Conservation (phyloP, 2,888 invertebrate species). For the Cantharis nigra region DNA sequence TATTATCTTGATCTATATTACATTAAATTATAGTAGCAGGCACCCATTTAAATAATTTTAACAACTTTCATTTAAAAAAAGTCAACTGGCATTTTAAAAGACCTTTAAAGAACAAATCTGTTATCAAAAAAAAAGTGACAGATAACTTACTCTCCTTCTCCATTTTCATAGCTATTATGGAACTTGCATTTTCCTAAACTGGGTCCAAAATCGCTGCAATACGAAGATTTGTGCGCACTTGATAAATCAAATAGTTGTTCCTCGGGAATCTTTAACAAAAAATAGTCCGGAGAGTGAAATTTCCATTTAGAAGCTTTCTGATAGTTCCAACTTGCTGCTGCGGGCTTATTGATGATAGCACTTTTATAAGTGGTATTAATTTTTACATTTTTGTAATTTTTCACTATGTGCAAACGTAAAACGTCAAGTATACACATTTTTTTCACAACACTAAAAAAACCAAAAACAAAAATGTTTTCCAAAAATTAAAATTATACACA, state of each 20-base stretch:
- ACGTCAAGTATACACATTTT: slow-evolving; percentile 64
- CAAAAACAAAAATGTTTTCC: not conserved
- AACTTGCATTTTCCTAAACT: slow-evolving; percentile 9
- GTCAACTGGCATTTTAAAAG: not conserved
- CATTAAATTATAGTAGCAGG: not conserved
- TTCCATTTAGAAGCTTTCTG: slow-evolving; percentile 18
- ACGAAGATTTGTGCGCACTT: slow-evolving; percentile 4
- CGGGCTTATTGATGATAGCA: slow-evolving; percentile 6
- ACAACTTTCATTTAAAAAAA: not conserved
- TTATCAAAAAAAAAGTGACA: not conserved
- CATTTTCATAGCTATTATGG: not conserved
- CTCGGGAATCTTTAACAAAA: slow-evolving; percentile 33
- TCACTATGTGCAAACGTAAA: slow-evolving; percentile 60
- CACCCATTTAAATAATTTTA: not conserved
- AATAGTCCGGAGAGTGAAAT: slow-evolving; percentile 40
- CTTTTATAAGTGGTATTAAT: slow-evolving; percentile 36
- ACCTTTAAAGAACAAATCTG: not conserved
- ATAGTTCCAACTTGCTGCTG: slow-evolving; percentile 24
- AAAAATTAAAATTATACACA: not conserved
- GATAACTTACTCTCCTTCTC: slow-evolving; percentile 9
- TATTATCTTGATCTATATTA: not conserved
- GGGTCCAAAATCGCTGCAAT: slow-evolving; percentile 9
- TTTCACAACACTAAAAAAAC: not conserved
- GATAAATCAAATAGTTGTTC: slow-evolving; percentile 27
- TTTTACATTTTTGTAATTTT: slow-evolving; percentile 50